Percentiles rank a stretch among this genome's conserved stretches.
Conservation (phyloP, 1,140 invertebrate species). For the Zelostemma sp. region DNA sequence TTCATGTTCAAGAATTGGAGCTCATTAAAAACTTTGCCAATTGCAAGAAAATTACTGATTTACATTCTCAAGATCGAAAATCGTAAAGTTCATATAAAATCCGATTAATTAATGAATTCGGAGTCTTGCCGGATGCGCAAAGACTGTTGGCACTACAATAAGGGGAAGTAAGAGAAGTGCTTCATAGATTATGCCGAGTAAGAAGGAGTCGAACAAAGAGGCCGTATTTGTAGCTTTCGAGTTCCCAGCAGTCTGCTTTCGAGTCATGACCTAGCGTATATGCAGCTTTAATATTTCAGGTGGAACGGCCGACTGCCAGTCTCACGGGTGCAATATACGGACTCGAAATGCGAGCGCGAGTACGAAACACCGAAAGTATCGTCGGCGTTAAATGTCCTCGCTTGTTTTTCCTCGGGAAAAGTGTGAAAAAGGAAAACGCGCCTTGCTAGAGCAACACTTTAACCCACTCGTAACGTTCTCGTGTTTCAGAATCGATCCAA, state of each 20-base stretch:
- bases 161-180: no score
- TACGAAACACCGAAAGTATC: conserved; percentile 31
- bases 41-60: no score
- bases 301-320: conserved; percentile 30
- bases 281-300: conserved; percentile 50
- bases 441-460: no score
- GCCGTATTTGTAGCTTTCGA: conserved; percentile 35
- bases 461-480: no score
- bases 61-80: no score
- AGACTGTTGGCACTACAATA: no score
- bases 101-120: no score
- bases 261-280: conserved; percentile 36
- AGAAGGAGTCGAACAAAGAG: conserved; percentile 4
- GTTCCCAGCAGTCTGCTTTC: conserved; percentile 46
- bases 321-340: conserved; percentile 39
- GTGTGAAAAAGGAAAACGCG: background rate
- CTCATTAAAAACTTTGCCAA: no score
- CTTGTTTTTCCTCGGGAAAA: conserved; percentile 4
- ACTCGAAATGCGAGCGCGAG: conserved; percentile 17
- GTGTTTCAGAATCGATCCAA: no score
- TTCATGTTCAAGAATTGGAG: no score
- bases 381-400: conserved; percentile 16
- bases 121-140: no score
- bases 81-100: no score
- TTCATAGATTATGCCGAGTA: conserved; percentile 35